phyloP scores from a whole-genome alignment of 1,140 invertebrate genomes.

The Achatina immaculata region DNA sequence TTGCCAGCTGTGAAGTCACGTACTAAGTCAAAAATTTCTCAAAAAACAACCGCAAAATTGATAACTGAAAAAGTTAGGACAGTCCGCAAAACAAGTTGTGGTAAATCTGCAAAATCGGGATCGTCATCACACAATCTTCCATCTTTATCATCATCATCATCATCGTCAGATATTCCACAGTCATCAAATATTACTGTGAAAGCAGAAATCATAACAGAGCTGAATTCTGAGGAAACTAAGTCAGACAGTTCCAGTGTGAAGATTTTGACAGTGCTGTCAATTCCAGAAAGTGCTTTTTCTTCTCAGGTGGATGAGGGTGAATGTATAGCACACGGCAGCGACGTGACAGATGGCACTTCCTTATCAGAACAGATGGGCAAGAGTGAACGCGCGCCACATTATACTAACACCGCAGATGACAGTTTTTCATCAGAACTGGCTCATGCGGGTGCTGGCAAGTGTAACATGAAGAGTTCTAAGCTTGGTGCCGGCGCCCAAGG shows the following conservation, averaged over 20 bases:
- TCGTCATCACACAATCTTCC: background rate
- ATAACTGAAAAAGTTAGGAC: background rate
- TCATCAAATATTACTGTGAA: background rate
- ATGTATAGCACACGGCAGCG: background rate
- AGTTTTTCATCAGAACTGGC: too few relatives aligned
- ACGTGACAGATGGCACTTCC: too few relatives aligned
- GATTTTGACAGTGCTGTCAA: slow-evolving; percentile 14
- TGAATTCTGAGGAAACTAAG: background rate
- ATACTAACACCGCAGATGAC: too few relatives aligned
- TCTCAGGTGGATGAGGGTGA: slow-evolving; percentile 9
- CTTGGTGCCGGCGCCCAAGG: too few relatives aligned
- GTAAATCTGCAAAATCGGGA: background rate
- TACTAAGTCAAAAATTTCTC: background rate
- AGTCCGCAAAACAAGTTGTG: background rate
- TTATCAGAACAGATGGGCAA: too few relatives aligned
- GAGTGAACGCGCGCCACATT: too few relatives aligned
- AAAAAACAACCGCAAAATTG: background rate
- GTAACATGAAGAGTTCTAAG: too few relatives aligned
- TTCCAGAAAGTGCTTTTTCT: slow-evolving; percentile 22
- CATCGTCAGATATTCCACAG: too few relatives aligned
- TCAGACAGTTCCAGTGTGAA: background rate
- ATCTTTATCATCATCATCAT: background rate
- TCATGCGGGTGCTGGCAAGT: too few relatives aligned
- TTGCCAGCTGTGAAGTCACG: too few relatives aligned
- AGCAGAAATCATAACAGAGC: background rate